A percentile compares a stretch with the other conserved stretches of the same genome.
Conservation (phyloP, 1,140 invertebrate species). For the Dendrolimus punctatus region DNA sequence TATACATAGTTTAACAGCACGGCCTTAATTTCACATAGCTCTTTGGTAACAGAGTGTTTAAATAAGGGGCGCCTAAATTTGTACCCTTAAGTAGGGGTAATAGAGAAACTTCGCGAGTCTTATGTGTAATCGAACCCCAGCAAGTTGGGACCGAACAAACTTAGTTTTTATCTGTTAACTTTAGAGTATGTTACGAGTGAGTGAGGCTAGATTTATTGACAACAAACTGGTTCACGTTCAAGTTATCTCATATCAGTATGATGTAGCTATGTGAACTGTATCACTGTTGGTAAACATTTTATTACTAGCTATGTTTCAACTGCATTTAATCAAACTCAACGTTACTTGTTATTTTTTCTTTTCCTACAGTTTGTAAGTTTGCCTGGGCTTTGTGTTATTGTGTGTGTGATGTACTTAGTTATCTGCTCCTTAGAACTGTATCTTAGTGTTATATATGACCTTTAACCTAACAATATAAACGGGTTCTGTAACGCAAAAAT, state of each 20-base stretch:
- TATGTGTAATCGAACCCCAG: constrained; percentile 41
- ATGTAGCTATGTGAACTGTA: constrained; percentile 12
- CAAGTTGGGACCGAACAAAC: constrained; percentile 30
- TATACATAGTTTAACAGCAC: constrained; percentile 14
- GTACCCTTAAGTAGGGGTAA: constrained; percentile 51
- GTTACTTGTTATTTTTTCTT: no score
- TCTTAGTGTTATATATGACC: no score
- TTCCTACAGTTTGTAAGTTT: no score
- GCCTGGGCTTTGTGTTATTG: no score
- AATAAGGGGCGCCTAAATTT: constrained; percentile 49
- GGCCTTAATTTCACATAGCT: constrained; percentile 34
- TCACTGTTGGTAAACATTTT: no score
- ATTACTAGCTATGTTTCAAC: no score
- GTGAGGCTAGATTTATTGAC: constrained; percentile 41
- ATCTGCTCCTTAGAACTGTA: no score
- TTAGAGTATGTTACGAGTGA: constrained; percentile 32
- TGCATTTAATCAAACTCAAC: no score
- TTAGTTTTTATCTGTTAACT: constrained; percentile 56
- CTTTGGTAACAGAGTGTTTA: constrained; percentile 42
- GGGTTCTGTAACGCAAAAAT: no score
- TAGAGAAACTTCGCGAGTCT: constrained; percentile 43
- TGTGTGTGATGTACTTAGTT: no score
- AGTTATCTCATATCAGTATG: constrained; percentile 6
- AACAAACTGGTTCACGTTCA: constrained; percentile 22
- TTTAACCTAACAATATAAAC: no score